These are phyloP conservation scores for Epizoanthus scotinus DNA, from an alignment of 92 coral and sea anemone species.

Conservation along the genomic window DNA sequence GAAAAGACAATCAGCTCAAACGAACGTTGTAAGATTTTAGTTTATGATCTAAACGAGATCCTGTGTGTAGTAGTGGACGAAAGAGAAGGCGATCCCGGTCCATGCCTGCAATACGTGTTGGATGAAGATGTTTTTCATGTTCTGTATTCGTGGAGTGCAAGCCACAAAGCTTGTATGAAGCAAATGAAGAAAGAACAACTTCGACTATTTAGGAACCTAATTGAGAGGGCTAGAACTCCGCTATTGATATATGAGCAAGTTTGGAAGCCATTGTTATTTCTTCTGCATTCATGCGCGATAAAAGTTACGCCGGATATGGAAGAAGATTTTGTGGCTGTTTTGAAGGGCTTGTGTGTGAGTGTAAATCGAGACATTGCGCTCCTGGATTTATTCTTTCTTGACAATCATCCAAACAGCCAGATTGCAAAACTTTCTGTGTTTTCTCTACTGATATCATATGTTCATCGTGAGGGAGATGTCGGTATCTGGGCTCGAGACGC, in stretches of 20 bases:
- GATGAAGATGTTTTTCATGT: slow-evolving; percentile 81
- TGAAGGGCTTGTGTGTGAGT: slow-evolving; percentile 92
- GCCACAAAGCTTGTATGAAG: slow-evolving; percentile 64
- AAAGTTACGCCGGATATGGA: slow-evolving; percentile 82
- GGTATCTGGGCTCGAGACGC: slow-evolving; percentile 96
- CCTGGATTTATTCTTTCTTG: slow-evolving; percentile 85
- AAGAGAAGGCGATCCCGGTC: slow-evolving; percentile 87
- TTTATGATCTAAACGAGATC: slow-evolving; percentile 83
- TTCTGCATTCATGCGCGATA: slow-evolving; percentile 81
- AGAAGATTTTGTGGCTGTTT: slow-evolving; percentile 83
- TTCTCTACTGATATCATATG: slow-evolving; percentile 83
- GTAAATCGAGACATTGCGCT: slow-evolving; percentile 92
- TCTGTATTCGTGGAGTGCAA: slow-evolving; percentile 82
- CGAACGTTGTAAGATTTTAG: slow-evolving; percentile 87
- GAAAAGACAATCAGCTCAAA: slow-evolving; percentile 78
- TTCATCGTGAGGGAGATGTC: slow-evolving; percentile 93
- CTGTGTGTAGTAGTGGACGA: slow-evolving; percentile 86
- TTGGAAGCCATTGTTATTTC: slow-evolving; percentile 84
- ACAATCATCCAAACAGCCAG: slow-evolving; percentile 70
- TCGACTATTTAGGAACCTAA: slow-evolving; percentile 74
- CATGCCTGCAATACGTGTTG: slow-evolving; percentile 88
- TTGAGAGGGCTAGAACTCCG: slow-evolving; percentile 81
- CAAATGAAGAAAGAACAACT: slow-evolving; percentile 94
- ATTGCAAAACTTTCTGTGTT: slow-evolving; percentile 87
- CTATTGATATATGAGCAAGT: slow-evolving; percentile 88